phyloP scores from a whole-genome alignment of 2,797 vertebrate genomes.

The Euphonia xanthogaster region DNA sequence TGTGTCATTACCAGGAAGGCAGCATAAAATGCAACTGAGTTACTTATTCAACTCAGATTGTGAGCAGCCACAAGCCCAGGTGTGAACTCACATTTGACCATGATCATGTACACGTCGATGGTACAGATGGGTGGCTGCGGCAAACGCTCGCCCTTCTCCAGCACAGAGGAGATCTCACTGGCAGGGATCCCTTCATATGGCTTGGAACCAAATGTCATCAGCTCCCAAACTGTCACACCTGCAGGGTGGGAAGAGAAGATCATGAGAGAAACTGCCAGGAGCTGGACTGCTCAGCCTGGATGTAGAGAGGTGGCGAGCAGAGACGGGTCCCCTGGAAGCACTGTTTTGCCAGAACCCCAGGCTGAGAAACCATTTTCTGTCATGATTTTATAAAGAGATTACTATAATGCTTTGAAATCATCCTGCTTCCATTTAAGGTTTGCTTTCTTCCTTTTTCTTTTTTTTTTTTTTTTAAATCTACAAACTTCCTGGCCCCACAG shows the following conservation, averaged over 20 bases:
- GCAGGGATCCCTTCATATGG: conserved; percentile 92
- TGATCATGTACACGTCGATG: conserved; percentile 97
- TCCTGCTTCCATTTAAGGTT: neutral
- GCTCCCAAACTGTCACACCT: conserved; percentile 95
- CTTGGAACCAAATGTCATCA: conserved; percentile 95
- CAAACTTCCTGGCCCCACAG: neutral
- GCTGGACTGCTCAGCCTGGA: neutral
- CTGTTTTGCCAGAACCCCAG: neutral
- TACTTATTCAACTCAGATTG: neutral
- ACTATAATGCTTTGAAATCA: neutral
- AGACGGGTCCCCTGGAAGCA: neutral
- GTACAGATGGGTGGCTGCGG: conserved; percentile 93
- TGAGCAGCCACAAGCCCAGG: neutral
- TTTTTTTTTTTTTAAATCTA: no score
- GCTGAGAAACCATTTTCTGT: neutral
- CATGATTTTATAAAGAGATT: neutral
- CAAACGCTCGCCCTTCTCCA: conserved; percentile 92
- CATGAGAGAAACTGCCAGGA: neutral
- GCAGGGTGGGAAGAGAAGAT: neutral
- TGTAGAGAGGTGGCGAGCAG: accelerated
- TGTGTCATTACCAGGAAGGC: neutral
- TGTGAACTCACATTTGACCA: conserved; percentile 91
- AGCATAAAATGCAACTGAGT: neutral
- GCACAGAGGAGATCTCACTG: conserved; percentile 84
- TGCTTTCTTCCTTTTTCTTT: neutral